Conservation (phyloP, 2,888 invertebrate genomes). For the Athrips mouffetella region DNA sequence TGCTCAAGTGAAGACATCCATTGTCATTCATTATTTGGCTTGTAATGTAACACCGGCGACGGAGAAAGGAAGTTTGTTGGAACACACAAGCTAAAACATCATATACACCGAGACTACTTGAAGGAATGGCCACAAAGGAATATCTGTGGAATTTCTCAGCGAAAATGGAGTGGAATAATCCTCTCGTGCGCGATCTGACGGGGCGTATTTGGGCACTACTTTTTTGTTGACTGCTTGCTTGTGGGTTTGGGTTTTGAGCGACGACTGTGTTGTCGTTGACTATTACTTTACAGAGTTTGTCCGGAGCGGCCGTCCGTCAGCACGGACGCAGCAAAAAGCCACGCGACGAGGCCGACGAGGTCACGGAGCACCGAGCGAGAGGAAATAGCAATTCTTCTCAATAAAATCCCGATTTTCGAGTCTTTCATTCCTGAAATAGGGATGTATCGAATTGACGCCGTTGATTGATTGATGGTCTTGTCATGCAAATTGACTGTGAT, state of each 20-base stretch:
- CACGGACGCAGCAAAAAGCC: not conserved
- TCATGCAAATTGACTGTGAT: too few relatives aligned
- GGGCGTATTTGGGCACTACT: constrained; percentile 8
- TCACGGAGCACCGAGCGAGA: constrained; percentile 2
- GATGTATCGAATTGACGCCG: too few relatives aligned
- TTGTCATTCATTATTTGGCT: constrained; percentile 79
- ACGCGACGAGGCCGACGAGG: constrained; percentile 5
- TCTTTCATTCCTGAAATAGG: not conserved
- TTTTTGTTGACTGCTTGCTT: not conserved
- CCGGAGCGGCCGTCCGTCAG: not conserved
- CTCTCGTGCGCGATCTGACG: constrained; percentile 6
- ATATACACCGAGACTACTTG: not conserved
- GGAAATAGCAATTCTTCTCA: not conserved
- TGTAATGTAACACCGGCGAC: constrained; percentile 28
- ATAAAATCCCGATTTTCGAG: not conserved
- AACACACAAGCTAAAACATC: constrained; percentile 5
- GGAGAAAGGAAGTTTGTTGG: not conserved
- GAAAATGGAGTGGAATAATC: not conserved
- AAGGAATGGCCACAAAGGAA: constrained; percentile 2
- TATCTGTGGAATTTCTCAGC: constrained; percentile 3
- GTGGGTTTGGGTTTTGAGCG: too few relatives aligned
- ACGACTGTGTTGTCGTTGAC: too few relatives aligned
- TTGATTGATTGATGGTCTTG: too few relatives aligned
- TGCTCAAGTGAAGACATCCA: constrained; percentile 88
- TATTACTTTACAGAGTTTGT: too few relatives aligned